Base-by-base conservation (phyloP, 2,888 invertebrate species). In the Drosophila robusta region DNA sequence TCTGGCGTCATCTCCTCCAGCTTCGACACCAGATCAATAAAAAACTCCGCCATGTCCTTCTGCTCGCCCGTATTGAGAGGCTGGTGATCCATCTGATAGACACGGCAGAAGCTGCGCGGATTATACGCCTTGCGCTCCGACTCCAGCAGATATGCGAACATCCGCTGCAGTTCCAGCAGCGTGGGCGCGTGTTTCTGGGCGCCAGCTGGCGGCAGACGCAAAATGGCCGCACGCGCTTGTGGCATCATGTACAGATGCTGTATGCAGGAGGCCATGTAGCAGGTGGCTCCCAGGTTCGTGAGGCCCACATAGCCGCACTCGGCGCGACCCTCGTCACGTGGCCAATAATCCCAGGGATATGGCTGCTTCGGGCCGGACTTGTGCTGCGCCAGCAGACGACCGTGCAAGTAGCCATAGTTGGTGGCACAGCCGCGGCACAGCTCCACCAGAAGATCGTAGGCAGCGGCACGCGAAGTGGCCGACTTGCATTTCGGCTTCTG, bases 231-330 rank as follows among this genome's bases (percentile, higher is more conserved):
- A 52, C 98, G 93, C 0, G 98, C 97, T 90, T 97, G 97, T 5
- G 98, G 98, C 96, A 98, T 98, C 98, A 98, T 98, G 92, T 97
- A 98, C 73, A 98, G 93, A 92, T 98, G 98, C 92, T 98, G 98
- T 95, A 98, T 97, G 90, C 98, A 98, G 3, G 98, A 97, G 9
- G 98, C 98, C 98, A 98, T 98, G 92, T 98, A 98, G 91, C 98
- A 98, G 1, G 98, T 98, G 26, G 98, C 98, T 26, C 98, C 98
- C 14, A 98, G 94, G 93, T 98, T 98, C 0, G 98, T 98, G 4
- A 98, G 93, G 0, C 98, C 98, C 0, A 98, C 98, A 92, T 97
- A 98, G 11, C 98, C 98, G 91, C 98, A 98, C 89, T 97, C 97
- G 0, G 98, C 96, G 1, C 98, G 94, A 0, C 98, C 97, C 91